phyloP scores from a whole-genome alignment of 2,888 invertebrate species.

The Lottia gigantea region DNA sequence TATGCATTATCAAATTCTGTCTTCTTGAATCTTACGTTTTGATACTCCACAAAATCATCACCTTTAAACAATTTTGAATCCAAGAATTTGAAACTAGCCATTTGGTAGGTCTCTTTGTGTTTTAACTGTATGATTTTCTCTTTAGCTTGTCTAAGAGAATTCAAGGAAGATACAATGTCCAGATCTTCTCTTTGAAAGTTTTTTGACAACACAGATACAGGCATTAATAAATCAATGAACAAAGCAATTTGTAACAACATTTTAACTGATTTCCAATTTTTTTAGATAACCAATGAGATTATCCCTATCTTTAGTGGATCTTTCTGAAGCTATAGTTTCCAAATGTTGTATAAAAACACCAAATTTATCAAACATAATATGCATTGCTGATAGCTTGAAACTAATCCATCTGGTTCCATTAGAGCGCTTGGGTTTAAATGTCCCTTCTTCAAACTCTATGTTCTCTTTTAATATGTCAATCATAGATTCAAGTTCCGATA shows the following conservation, averaged over 20 bases:
- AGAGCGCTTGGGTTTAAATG: neutral
- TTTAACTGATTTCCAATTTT: neutral
- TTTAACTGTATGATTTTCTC: neutral
- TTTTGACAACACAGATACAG: constrained; percentile 1
- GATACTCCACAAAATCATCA: neutral
- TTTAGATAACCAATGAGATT: neutral
- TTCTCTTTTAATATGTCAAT: neutral
- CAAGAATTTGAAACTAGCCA: no score
- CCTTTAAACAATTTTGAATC: no score
- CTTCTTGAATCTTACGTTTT: neutral
- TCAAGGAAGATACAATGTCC: neutral
- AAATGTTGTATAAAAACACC: neutral
- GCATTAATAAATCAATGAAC: neutral
- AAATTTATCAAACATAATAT: neutral
- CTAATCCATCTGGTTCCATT: neutral
- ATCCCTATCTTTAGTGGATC: neutral
- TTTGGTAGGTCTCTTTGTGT: no score
- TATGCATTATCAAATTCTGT: neutral
- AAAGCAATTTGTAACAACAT: neutral
- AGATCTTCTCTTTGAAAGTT: neutral
- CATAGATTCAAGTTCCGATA: neutral
- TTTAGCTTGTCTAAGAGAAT: neutral
- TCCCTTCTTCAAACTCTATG: neutral
- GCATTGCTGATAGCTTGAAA: neutral
- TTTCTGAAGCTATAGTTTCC: neutral